Evolutionary conservation across 1,140 invertebrate genomes (phyloP), one percentile per base, ranked within the genome.

Genomic region (Drosophila funebris): DNA sequence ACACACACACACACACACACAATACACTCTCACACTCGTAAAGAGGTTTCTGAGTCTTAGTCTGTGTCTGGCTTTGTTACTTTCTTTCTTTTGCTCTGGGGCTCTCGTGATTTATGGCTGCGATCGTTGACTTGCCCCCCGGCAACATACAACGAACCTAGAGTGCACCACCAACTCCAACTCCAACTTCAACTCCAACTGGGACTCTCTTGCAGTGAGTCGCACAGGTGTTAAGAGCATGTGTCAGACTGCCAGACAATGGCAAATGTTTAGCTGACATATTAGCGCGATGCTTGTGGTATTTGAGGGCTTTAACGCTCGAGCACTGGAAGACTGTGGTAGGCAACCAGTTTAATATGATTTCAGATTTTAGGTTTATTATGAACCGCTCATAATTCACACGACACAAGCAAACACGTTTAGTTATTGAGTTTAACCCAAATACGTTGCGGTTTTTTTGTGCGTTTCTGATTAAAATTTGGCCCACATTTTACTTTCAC

Each of bases 401-500:
- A 85, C 80, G 78, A 39, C 57, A 54, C 36, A n/a, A 61, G 52
- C 46, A 71, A 83, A 78, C 82, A 72, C 63, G 82, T 88, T 85
- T 76, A 73, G 58, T 76, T 88, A 82, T 82, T 85, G 82, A 78
- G 82, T 71, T 85, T 85, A 85, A 82, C 82, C 83, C 60, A 82
- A 88, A 78, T 85, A 56, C 33, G 62, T 11, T 46, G 43, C 50
- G 62, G 58, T 54, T 68, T 56, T 33, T 29, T 41, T 27, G 16
- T 29, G 27, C 29, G 11, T 72, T 63, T 67, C 41, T 64, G 72
- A 76, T 80, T 62, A 53, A 69, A 60, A 61, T 82, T 83, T 75
- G 75, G 79, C 75, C 71, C 57, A 72, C 52, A 56, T 83, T 68
- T 85, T 66, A 73, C 82, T 87, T 87, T 88, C 82, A 82, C 82